These are phyloP conservation scores for Nasonia longicornis DNA, from an alignment of 1,140 invertebrate species.

Conservation along the genomic window DNA sequence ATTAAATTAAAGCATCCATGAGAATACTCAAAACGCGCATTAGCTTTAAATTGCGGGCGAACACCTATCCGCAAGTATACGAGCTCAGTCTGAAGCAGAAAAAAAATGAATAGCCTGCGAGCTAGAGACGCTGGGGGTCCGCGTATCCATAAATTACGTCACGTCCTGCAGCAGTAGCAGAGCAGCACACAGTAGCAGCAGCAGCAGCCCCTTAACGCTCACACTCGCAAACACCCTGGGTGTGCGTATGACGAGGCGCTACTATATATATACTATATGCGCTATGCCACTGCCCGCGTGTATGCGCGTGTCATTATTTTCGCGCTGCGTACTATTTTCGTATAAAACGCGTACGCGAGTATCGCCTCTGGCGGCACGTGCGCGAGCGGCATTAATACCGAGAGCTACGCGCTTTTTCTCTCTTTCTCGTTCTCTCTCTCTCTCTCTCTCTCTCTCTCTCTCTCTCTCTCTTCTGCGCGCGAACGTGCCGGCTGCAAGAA, in stretches of 20 bases:
- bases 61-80: not conserved
- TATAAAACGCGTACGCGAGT: constrained; percentile 1
- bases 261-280: not conserved
- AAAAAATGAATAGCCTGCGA: constrained; percentile 6
- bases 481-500: constrained; percentile 12
- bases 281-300: not conserved
- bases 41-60: too few species aligned
- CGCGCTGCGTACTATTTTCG: constrained; percentile 59
- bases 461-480: not conserved
- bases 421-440: not conserved
- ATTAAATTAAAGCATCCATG: too few species aligned
- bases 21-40: too few species aligned
- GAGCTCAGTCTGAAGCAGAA: not conserved
- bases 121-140: not conserved
- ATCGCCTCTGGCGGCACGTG: constrained; percentile 40
- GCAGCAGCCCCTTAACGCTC: constrained; percentile 37
- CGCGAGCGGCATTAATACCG: constrained; percentile 46
- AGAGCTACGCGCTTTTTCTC: not conserved
- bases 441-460: not conserved
- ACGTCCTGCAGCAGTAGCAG: not conserved
- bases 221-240: constrained; percentile 35
- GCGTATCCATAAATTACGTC: constrained; percentile 24
- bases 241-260: constrained; percentile 42
- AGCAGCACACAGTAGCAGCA: not conserved
- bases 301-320: constrained; percentile 62